These are phyloP conservation scores for Eupleurogrammus muticus DNA, from an alignment of 2,797 vertebrate species.

Conservation along the genomic window DNA sequence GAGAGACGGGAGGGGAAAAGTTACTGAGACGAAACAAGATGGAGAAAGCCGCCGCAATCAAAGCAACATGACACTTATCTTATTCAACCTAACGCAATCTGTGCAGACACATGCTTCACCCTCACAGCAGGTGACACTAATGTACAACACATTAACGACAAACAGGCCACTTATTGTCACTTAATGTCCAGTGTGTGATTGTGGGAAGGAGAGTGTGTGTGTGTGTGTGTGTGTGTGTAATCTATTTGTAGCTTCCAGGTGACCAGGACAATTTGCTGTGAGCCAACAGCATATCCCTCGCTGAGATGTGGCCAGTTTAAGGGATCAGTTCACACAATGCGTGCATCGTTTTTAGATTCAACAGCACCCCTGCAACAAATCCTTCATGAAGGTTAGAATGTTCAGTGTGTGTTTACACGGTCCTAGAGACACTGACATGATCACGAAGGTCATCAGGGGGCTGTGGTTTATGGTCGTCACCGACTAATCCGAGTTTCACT, in stretches of 20 bases:
- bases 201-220: background rate
- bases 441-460: too few relatives aligned
- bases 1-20: conserved; percentile 18
- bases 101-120: conserved; percentile 36
- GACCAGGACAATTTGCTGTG: too few relatives aligned
- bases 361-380: too few relatives aligned
- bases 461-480: too few relatives aligned
- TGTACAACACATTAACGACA: conserved; percentile 41
- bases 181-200: background rate
- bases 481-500: too few relatives aligned
- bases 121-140: conserved; percentile 54
- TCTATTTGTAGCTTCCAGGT: too few relatives aligned
- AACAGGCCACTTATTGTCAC: conserved; percentile 41
- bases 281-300: too few relatives aligned
- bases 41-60: conserved; percentile 27
- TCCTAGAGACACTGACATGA: too few relatives aligned
- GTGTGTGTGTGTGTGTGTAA: too few relatives aligned
- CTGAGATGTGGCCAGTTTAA: background rate
- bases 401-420: too few relatives aligned
- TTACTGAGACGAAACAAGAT: conserved; percentile 37
- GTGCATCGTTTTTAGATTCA: background rate
- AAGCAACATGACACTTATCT: conserved; percentile 35
- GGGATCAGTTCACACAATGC: background rate
- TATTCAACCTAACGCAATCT: background rate
- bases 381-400: too few relatives aligned